Base-by-base conservation (phyloP, 2,797 vertebrate genomes). In the Okamejei kenojei region DNA sequence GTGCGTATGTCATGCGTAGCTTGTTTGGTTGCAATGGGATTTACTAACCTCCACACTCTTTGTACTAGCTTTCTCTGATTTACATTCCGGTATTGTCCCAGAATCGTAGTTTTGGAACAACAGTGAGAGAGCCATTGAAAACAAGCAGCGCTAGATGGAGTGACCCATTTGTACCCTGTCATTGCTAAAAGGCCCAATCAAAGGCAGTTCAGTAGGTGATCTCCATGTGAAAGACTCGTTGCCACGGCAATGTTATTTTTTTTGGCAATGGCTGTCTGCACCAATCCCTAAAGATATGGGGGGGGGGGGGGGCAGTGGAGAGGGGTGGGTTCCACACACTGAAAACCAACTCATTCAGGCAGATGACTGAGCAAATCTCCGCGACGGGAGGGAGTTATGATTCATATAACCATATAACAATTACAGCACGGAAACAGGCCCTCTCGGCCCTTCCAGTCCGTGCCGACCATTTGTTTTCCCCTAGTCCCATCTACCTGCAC, bases 61-160 rank as follows among this genome's bases (percentile, higher is more conserved):
- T 92, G 90, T 92, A 8, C 61, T 86, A 29, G 61, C 65, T 29
- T 65, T 74, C 15, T 74, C 68, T 92, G 90, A 92, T 92, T 92
- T 92, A 92, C 90, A 92, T 76, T 92, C 90, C 65, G 8, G 35
- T 76, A 92, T 76, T 92, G 90, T 76, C 90, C 71, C 13, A 71
- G 7, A 29, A 26, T 38, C 90, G 74, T 71, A 76, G 71, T 54
- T 45, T 29, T 54, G 35, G 23, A 45, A 92, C 71, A 17, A 88
- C n/a, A 32, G 61, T 6, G 26, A 32, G 68, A 68, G 54, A 54
- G 13, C 90, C 90, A 92, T 92, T 92, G 90, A 92, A 54, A 45
- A 29, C 90, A 11, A 23, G 68, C 90, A 45, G 21, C 7, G 38
- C 71, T 54, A 32, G 23, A 92, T 58, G 74, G 90, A 76, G 71